phyloP scores from a whole-genome alignment of 2,888 invertebrate genomes.

The Alsophila aescularia region DNA sequence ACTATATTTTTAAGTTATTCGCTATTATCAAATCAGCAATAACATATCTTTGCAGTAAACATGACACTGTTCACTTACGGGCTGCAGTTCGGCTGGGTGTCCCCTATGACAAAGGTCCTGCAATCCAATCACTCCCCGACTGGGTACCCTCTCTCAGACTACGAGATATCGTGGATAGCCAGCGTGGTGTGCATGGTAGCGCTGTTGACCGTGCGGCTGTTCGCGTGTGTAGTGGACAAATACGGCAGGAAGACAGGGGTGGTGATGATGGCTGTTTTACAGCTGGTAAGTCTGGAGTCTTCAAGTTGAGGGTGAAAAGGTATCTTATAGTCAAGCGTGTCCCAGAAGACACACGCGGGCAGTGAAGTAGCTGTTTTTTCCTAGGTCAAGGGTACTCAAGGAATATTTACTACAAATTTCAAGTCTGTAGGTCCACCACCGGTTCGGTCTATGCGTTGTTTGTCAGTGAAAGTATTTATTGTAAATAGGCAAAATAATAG shows the following conservation, averaged over 20 bases:
- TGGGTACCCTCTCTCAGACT: slow-evolving; percentile 56
- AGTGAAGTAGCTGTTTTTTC: too few relatives aligned
- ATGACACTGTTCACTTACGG: slow-evolving; percentile 66
- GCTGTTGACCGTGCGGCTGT: not conserved
- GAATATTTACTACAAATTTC: too few relatives aligned
- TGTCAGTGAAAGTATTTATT: too few relatives aligned
- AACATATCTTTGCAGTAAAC: slow-evolving; percentile 55
- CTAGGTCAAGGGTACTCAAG: too few relatives aligned
- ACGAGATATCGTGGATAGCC: slow-evolving; percentile 72
- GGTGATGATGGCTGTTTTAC: slow-evolving; percentile 68
- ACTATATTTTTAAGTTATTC: too few relatives aligned
- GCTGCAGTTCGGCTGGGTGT: slow-evolving; percentile 71
- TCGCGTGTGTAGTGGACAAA: slow-evolving; percentile 57
- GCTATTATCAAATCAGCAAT: too few relatives aligned
- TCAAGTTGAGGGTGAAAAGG: too few relatives aligned
- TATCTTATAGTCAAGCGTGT: too few relatives aligned
- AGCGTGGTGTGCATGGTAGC: slow-evolving; percentile 69
- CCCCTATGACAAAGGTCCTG: slow-evolving; percentile 69
- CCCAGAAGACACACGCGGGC: too few relatives aligned
- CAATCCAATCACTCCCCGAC: slow-evolving; percentile 57
- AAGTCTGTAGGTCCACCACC: too few relatives aligned
- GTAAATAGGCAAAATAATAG: too few relatives aligned
- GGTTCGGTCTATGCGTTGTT: too few relatives aligned
- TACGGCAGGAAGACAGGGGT: slow-evolving; percentile 71
- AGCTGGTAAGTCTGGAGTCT: slow-evolving; percentile 66